Base-by-base conservation (phyloP, 2,888 invertebrate genomes). In the Phlogophora meticulosa region DNA sequence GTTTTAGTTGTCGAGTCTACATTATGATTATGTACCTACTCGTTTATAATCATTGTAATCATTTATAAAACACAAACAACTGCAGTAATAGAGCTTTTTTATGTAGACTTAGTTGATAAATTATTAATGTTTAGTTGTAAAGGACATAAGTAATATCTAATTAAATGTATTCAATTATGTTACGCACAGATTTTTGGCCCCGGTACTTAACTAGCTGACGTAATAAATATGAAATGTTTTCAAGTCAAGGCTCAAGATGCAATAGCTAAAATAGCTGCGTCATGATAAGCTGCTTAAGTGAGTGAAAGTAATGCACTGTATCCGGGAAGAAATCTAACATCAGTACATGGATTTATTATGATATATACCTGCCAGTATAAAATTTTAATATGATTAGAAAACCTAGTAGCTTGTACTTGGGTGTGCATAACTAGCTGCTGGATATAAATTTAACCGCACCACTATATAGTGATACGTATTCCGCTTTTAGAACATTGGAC, bases 281-380 rank as follows among this genome's bases (percentile, higher is more conserved):
- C 58, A 70, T 68, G 61, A 46, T 68, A 67, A 63, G 73, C 58
- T 61, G 52, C 57, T 51, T 74, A 74, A 51, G 46, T 55, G 40
- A 70, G 77, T 61, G 77, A 77, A 77, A 77, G 77, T 79, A 46
- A 20, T 63, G 17, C 28, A 49, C 48, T 42, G 40, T 53, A 58
- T 75, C 71, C 76, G 76, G 60, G 45, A 75, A 62, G 56, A 70
- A 60, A 78, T 78, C 45, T 66, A 66, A 48, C 46, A 72, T 55
- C 55, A 73, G 78, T 66, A 72, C 57, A 72, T 49, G 78, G 42
- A 73, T 60, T 60, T 72, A 66, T 49, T 58, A 69, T n/a, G 34
- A 34, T 62, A 57, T 42, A 20, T 46, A 28, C 28, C 28, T 4
- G 45, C 11, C 40, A 36, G 13, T 40, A 53, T 20, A 32, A 49